Conservation (phyloP, 2,113 vertebrate species). For the Pontoporia blainvillei region DNA sequence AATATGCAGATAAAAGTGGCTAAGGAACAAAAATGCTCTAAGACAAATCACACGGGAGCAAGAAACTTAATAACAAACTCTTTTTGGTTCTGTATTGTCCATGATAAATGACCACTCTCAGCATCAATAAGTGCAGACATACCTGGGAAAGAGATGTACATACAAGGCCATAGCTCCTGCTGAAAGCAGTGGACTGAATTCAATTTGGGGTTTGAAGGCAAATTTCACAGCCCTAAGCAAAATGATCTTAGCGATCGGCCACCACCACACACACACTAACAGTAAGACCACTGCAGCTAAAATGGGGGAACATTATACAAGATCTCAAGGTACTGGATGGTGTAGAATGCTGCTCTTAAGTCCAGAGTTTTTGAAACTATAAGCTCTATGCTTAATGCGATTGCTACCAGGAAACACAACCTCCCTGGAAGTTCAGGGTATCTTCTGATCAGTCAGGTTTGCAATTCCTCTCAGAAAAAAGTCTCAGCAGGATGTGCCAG, state of each 20-base stretch:
- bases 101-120: constrained; percentile 75
- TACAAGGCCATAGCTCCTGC: constrained; percentile 45
- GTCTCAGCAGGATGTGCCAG: constrained; percentile 46
- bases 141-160: constrained; percentile 69
- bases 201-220: constrained; percentile 73
- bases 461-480: constrained; percentile 18
- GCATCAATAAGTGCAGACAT: constrained; percentile 75
- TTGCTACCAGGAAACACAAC: constrained; percentile 50
- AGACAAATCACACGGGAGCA: constrained; percentile 34
- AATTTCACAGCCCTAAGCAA: constrained; percentile 77
- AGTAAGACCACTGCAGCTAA: constrained; percentile 58
- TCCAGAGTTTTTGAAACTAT: constrained; percentile 59
- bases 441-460: constrained; percentile 42
- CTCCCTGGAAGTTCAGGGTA: constrained; percentile 42
- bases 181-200: constrained; percentile 69
- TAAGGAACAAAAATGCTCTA: constrained; percentile 62
- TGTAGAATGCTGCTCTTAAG: constrained; percentile 41
- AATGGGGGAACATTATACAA: constrained; percentile 25
- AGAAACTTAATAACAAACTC: constrained; percentile 76
- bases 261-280: constrained; percentile 52
- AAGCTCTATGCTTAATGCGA: constrained; percentile 54
- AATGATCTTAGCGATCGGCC: constrained; percentile 68
- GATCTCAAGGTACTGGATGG: constrained; percentile 22
- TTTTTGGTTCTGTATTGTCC: constrained; percentile 68
- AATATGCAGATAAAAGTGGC: constrained; percentile 24